Base-by-base conservation (phyloP, 2,888 invertebrate genomes). In the Diplazon laetatorius region DNA sequence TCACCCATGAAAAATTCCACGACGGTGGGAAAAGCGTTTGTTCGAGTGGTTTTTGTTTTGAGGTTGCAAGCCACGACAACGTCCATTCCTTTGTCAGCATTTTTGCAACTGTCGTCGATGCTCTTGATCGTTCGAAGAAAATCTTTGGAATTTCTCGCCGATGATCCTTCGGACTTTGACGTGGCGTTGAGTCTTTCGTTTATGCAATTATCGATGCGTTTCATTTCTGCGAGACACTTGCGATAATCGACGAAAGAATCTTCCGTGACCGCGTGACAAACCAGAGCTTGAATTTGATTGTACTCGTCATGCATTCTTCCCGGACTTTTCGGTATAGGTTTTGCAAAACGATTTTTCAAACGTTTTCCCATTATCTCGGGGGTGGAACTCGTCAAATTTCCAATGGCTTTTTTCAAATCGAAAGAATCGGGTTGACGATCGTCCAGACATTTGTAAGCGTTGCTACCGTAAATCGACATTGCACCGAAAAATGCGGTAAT, bases 221-320 rank as follows among this genome's bases (percentile, higher is more conserved):
- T 70, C 0, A 85, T n/a, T 25, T 84, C 80, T 0, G 6, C 25
- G 3, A 85, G 72, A 75, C 87, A 87, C 14, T 80, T 46, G 0
- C 50, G 30, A 65, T 73, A 81, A n/a, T 50, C 18, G 6, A 1
- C 16, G 20, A 37, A 12, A 25, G 8, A 12, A n/a, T 74, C 42
- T 10, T 66, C 62, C 0, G 30, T 22, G 10, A 78, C n/a, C 0
- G 78, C 48, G 10, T 79, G 73, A 73, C 87, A 87, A 12, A 83
- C 22, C 0, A 82, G 52, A 3, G 68, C 69, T 4, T 83, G 69
- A 46, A 82, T 76, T 52, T 76, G 44, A 10, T 65, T 78, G 37
- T n/a, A 71, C 9, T 4, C 4, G 0, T 16, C 14, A 0, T n/a
- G n/a, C n/a, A n/a, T n/a, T n/a, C n/a, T n/a, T n/a, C 18, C 1